phyloP scores from a whole-genome alignment of 2,888 invertebrate genomes.

The Pammene aurita region DNA sequence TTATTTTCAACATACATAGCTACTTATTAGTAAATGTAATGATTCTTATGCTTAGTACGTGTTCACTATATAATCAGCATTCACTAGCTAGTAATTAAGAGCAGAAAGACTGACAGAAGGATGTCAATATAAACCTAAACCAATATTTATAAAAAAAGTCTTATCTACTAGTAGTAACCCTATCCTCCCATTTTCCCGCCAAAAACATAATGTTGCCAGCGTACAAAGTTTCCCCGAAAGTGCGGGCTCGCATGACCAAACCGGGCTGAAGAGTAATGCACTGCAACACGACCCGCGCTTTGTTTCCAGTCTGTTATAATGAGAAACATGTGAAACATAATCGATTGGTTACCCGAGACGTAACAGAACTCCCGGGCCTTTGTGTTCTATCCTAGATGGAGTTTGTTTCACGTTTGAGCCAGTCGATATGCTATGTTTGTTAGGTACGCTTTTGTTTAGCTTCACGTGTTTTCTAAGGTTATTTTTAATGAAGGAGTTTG shows the following conservation, averaged over 20 bases:
- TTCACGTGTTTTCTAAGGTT: slow-evolving; percentile 6
- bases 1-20: too few relatives aligned
- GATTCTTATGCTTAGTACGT: too few relatives aligned
- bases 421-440: slow-evolving; percentile 28
- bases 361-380: slow-evolving; percentile 32
- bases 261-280: slow-evolving; percentile 40
- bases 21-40: too few relatives aligned
- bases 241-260: slow-evolving; percentile 37
- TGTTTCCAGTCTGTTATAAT: slow-evolving; percentile 41
- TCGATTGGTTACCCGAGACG: slow-evolving; percentile 41
- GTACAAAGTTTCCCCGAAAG: slow-evolving; percentile 33
- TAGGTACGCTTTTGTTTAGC: slow-evolving; percentile 22
- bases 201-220: slow-evolving; percentile 34
- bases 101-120: too few relatives aligned
- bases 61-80: too few relatives aligned
- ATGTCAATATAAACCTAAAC: too few relatives aligned
- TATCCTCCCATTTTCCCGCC: slow-evolving; percentile 6
- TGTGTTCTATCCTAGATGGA: slow-evolving; percentile 37
- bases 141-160: neutral
- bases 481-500: neutral
- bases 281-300: slow-evolving; percentile 38
- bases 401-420: slow-evolving; percentile 25
- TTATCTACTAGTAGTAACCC: slow-evolving; percentile 8
- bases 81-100: too few relatives aligned
- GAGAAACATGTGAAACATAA: slow-evolving; percentile 42